Conservation (phyloP, 2,797 vertebrate species). For the Amniataba percoides region DNA sequence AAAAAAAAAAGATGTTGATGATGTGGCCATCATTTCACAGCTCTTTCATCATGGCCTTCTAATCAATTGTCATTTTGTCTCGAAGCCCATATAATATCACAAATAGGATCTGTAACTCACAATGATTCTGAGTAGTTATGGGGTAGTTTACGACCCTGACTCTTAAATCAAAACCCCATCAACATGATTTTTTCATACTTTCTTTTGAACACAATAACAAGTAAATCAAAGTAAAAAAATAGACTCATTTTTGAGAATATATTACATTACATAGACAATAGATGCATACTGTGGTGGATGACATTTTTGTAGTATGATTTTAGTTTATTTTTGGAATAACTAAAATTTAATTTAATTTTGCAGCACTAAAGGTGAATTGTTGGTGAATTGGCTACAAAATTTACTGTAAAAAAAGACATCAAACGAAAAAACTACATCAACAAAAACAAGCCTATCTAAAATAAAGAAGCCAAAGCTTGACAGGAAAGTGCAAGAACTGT, state of each 20-base stretch:
- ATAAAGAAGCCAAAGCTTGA: not conserved
- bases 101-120: slow-evolving; percentile 6
- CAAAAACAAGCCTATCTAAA: not conserved
- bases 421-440: not conserved
- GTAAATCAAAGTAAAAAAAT: not conserved
- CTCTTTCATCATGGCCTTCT: slow-evolving; percentile 51
- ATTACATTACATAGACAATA: slow-evolving; percentile 1
- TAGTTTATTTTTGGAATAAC: not conserved
- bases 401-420: not conserved
- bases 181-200: not conserved
- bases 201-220: not conserved
- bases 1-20: slow-evolving; percentile 54
- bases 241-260: not conserved
- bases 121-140: slow-evolving; percentile 32
- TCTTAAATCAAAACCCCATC: slow-evolving; percentile 23
- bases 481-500: slow-evolving; percentile 19
- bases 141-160: slow-evolving; percentile 2
- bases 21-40: slow-evolving; percentile 56
- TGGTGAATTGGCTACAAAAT: too few relatives aligned
- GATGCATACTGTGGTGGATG: not conserved
- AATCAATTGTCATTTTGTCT: slow-evolving; percentile 38
- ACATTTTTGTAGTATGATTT: not conserved
- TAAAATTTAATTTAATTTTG: not conserved
- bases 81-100: slow-evolving; percentile 13
- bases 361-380: not conserved